Percentiles rank a stretch among this genome's conserved stretches.
These are phyloP conservation scores for Coregonus suidteri DNA, from an alignment of 2,797 vertebrate species.

Conservation along the genomic window DNA sequence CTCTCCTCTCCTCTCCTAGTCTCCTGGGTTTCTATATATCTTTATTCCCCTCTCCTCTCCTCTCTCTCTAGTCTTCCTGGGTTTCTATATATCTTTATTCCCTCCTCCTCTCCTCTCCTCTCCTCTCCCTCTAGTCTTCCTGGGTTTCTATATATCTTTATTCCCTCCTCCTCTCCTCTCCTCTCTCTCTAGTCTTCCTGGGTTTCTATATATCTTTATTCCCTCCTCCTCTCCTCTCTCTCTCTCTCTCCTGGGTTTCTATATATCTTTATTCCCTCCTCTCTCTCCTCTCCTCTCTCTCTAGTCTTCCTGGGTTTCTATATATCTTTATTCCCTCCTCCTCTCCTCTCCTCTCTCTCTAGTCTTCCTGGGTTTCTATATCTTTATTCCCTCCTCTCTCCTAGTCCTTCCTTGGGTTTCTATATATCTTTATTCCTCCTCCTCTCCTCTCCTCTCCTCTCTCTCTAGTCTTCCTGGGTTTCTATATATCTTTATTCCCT, in stretches of 20 bases:
- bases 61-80: background rate
- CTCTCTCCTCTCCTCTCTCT: background rate
- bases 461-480: background rate
- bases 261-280: too few relatives aligned
- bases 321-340: too few relatives aligned
- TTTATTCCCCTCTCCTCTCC: conserved; percentile 35
- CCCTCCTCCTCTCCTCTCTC: background rate
- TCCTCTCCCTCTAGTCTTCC: background rate
- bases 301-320: background rate
- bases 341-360: too few relatives aligned
- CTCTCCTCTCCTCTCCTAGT: conserved; percentile 37
- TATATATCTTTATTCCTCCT: too few relatives aligned
- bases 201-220: too few relatives aligned
- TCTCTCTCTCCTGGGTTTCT: background rate
- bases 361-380: too few relatives aligned
- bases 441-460: background rate
- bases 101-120: background rate
- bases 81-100: background rate
- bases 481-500: too few relatives aligned
- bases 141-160: too few relatives aligned
- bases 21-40: too few relatives aligned
- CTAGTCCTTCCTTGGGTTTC: too few relatives aligned
- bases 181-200: background rate
- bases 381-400: too few relatives aligned
- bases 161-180: background rate